Evolutionary conservation across 2,888 invertebrate species (phyloP).

Genomic region (Lasiommata megera): DNA sequence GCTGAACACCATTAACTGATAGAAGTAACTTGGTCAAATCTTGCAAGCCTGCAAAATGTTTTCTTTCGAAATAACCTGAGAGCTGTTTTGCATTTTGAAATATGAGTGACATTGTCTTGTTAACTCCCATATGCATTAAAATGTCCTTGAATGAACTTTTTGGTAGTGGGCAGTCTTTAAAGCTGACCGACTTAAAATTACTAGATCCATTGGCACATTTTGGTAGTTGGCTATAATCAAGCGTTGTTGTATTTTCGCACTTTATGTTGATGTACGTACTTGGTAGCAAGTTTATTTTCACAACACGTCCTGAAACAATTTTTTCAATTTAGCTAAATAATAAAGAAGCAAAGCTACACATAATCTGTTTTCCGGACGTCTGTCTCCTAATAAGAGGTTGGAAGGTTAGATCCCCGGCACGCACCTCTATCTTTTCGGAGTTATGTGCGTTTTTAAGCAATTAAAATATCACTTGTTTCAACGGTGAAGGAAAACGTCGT

Average conservation of each 20-base stretch:
- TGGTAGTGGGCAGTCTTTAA: constrained; percentile 81
- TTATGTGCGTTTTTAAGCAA: too few species aligned
- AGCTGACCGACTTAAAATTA: constrained; percentile 69
- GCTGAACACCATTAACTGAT: constrained; percentile 82
- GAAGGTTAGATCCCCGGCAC: too few species aligned
- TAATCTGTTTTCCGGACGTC: too few species aligned
- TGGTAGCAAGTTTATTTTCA: constrained; percentile 68
- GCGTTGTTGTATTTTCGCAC: constrained; percentile 63
- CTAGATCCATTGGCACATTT: constrained; percentile 65
- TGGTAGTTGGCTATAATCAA: constrained; percentile 71
- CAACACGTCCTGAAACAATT: constrained; percentile 61
- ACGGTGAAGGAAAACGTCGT: too few species aligned
- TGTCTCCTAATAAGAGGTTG: too few species aligned
- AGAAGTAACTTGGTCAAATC: constrained; percentile 79
- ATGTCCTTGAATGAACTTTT: constrained; percentile 71
- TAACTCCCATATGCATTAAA: constrained; percentile 67
- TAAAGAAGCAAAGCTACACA: too few species aligned
- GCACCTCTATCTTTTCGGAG: too few species aligned
- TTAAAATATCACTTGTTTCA: too few species aligned
- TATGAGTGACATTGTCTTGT: constrained; percentile 75
- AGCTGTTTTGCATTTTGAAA: constrained; percentile 79
- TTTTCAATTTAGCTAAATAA: background rate
- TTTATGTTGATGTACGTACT: constrained; percentile 68
- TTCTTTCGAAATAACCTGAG: constrained; percentile 78
- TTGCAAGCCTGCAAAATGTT: constrained; percentile 81